phyloP scores from a whole-genome alignment of 2,888 invertebrate species.

The Ariolimax columbianus region DNA sequence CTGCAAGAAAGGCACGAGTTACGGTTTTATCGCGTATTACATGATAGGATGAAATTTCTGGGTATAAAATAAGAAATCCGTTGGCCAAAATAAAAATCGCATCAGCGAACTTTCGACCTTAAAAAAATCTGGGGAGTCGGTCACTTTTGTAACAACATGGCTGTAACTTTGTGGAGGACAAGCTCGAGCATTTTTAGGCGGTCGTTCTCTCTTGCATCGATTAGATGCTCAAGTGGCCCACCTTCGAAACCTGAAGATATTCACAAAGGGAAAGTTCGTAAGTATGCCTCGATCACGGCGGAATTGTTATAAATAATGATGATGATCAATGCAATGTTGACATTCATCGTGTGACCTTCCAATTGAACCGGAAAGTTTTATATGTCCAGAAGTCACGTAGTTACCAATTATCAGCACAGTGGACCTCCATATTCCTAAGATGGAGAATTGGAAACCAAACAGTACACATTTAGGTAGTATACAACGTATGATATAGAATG shows the following conservation, averaged over 20 bases:
- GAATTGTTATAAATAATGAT: background rate
- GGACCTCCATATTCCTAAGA: too few species aligned
- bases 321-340: background rate
- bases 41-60: too few species aligned
- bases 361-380: background rate
- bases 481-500: too few species aligned
- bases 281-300: background rate
- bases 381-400: background rate
- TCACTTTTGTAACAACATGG: conserved; percentile 55
- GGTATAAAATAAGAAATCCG: too few species aligned
- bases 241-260: conserved; percentile 54
- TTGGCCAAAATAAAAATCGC: too few species aligned
- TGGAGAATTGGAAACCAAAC: too few species aligned
- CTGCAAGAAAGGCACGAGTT: too few species aligned
- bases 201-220: conserved; percentile 48
- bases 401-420: background rate
- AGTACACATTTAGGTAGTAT: too few species aligned
- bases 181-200: conserved; percentile 52
- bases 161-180: conserved; percentile 56
- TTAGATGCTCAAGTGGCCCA: conserved; percentile 55
- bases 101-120: too few species aligned
- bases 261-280: conserved; percentile 61
- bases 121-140: conserved; percentile 4
- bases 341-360: conserved; percentile 30
- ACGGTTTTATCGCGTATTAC: too few species aligned